These are phyloP conservation scores for Hirundo rustica DNA, from an alignment of 2,797 vertebrate genomes.

Conservation along the genomic window DNA sequence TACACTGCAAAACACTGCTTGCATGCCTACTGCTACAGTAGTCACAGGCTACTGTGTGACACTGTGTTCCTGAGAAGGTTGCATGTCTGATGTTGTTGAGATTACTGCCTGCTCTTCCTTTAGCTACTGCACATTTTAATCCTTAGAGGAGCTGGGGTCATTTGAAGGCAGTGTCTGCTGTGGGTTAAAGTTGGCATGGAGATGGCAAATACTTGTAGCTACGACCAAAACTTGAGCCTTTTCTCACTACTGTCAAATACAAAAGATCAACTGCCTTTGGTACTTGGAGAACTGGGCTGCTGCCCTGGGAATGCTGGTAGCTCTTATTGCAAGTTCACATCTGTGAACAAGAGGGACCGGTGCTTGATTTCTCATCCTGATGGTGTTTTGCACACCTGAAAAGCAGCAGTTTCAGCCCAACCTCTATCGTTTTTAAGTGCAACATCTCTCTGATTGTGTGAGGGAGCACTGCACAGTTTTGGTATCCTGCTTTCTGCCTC, in stretches of 20 bases:
- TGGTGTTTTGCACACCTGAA: not conserved
- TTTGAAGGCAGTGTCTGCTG: not conserved
- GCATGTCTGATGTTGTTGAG: not conserved
- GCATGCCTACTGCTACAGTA: not conserved
- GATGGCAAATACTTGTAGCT: not conserved
- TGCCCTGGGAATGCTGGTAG: not conserved
- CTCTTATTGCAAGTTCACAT: not conserved
- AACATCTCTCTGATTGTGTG: not conserved
- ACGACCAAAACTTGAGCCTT: not conserved
- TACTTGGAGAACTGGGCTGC: not conserved
- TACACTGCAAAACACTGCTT: not conserved
- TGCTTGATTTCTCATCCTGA: not conserved
- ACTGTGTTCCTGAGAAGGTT: not conserved
- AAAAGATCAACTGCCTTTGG: not conserved
- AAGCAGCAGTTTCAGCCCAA: not conserved
- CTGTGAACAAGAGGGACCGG: not conserved
- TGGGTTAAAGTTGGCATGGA: not conserved
- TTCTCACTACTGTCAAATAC: not conserved
- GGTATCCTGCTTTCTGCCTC: not conserved
- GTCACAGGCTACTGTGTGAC: not conserved
- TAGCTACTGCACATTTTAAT: not conserved
- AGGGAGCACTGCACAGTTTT: not conserved
- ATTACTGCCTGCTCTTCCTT: not conserved
- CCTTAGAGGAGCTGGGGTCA: not conserved
- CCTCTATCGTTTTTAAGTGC: fast-evolving